Conservation (phyloP, 2,113 vertebrate species). For the Pionites leucogaster region DNA sequence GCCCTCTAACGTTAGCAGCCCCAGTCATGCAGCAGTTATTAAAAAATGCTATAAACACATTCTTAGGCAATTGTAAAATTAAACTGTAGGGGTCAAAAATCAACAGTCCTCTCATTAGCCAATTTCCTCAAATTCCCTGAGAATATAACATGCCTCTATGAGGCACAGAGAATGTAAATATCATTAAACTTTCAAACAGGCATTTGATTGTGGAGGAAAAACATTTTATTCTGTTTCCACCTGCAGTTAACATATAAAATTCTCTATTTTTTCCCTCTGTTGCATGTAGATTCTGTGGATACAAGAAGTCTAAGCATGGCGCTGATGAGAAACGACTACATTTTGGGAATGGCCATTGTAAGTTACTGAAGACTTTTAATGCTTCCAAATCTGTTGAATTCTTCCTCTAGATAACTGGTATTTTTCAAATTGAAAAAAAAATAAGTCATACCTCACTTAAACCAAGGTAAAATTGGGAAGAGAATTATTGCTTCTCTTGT, state of each 20-base stretch:
- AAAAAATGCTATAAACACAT: slow-evolving; percentile 78
- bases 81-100: slow-evolving; percentile 67
- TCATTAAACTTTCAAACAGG: slow-evolving; percentile 73
- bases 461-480: slow-evolving; percentile 22
- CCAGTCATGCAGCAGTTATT: slow-evolving; percentile 65
- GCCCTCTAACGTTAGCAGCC: slow-evolving; percentile 22
- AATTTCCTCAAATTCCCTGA: slow-evolving; percentile 66
- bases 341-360: slow-evolving; percentile 96
- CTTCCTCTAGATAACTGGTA: neutral
- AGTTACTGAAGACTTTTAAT: slow-evolving; percentile 71
- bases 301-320: slow-evolving; percentile 92
- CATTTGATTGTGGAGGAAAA: slow-evolving; percentile 67
- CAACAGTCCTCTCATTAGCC: slow-evolving; percentile 73
- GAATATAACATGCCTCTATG: slow-evolving; percentile 57
- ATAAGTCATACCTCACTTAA: neutral
- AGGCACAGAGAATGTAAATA: slow-evolving; percentile 66
- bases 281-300: slow-evolving; percentile 91
- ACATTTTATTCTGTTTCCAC: slow-evolving; percentile 52
- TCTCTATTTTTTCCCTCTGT: slow-evolving; percentile 27
- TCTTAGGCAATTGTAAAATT: slow-evolving; percentile 74
- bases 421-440: slow-evolving; percentile 1
- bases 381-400: neutral
- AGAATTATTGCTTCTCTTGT: slow-evolving; percentile 10
- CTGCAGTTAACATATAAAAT: slow-evolving; percentile 16
- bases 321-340: slow-evolving; percentile 93